These are phyloP conservation scores for Platycnemis pennipes DNA, from an alignment of 2,888 invertebrate genomes.

Conservation along the genomic window DNA sequence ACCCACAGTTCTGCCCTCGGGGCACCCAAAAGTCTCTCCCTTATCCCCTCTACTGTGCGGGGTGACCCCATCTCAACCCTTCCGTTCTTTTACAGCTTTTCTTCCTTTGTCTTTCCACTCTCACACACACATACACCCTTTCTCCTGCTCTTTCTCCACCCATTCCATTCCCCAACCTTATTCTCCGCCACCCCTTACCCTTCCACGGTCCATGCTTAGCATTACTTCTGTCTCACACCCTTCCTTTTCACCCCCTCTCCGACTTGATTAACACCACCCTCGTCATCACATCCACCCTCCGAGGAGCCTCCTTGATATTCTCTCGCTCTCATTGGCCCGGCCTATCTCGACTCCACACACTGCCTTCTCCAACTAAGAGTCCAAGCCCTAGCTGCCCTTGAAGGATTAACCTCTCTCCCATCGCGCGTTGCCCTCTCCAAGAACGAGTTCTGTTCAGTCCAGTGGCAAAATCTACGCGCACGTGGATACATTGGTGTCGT, in stretches of 20 bases:
- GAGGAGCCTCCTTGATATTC: neutral
- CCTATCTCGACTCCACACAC: neutral
- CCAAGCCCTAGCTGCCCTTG: neutral
- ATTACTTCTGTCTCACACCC: neutral
- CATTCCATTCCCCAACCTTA: neutral
- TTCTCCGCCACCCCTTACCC: neutral
- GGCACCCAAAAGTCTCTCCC: constrained; percentile 1
- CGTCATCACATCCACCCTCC: neutral
- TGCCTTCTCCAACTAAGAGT: neutral
- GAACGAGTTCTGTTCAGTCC: neutral
- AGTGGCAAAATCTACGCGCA: neutral
- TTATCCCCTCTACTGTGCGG: neutral
- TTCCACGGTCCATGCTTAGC: neutral
- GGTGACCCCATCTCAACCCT: neutral
- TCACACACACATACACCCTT: no score
- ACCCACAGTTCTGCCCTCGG: neutral
- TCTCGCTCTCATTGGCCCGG: neutral
- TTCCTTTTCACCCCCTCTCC: neutral
- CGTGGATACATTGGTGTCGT: no score
- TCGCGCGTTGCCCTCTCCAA: neutral
- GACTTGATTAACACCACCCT: neutral
- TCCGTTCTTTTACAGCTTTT: neutral
- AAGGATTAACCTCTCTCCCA: neutral
- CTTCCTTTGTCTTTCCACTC: neutral
- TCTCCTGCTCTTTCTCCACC: no score